Base-by-base conservation (phyloP, 1,140 invertebrate species). In the Neodiprion lecontei region DNA sequence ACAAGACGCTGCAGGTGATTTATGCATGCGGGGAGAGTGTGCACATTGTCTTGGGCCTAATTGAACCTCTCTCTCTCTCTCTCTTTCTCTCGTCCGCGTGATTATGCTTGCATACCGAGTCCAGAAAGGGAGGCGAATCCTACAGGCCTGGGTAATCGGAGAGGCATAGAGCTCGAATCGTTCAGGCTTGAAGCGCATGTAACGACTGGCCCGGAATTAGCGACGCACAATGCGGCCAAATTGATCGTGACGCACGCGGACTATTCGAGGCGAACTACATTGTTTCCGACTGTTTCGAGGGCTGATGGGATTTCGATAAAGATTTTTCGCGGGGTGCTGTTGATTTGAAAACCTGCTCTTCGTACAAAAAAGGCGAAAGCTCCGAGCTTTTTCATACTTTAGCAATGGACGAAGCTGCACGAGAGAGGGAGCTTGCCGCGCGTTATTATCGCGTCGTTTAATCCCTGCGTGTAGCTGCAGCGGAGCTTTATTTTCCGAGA, bases 131-230 rank as follows among this genome's bases (percentile, higher is more conserved):
- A 61, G 28, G 28, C 5, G 53, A 61, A 61, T 61, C n/a, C 53
- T 61, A 17, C 11, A 17, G 53, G 4, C 11, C 9, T 40, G 28
- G 28, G 28, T 61, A 61, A 61, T 61, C 53, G 53, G 5, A 61
- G 53, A 9, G 5, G 28, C 28, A 40, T 40, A 40, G 28, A 40
- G 1, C n/a, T 9, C 53, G 53, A 12, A 9, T 61, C n/a, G n/a
- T 61, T 61, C 53, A 69, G 23, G 67, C 67, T 69, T 69, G 67
- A 69, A 69, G 67, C 67, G 14, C 8, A 69, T 69, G 70, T 71
- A 71, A 71, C 70, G 70, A 71, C 12, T 21, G 53, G 53, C 53
- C 53, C n/a, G 53, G n/a, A 40, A 40, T 40, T 61, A 61, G n/a
- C 53, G 7, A 5, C 4, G 70, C 48, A 71, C 70, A 71, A 71